A percentile compares a stretch with the other conserved stretches of the same genome.
Conservation (phyloP, 2,113 vertebrate genomes). For the Zosterops hypoxanthus region DNA sequence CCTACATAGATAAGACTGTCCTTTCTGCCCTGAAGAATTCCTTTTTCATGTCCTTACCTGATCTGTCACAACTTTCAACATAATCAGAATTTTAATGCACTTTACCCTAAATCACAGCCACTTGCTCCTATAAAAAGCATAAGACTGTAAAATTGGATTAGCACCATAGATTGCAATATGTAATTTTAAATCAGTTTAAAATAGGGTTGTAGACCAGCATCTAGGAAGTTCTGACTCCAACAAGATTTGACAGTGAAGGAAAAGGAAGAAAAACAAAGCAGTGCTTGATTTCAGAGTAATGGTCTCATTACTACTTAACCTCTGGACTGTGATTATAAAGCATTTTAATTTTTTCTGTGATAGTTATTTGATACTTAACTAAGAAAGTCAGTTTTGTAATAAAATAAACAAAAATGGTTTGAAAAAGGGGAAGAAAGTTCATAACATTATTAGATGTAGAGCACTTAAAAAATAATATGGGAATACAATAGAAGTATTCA, state of each 20-base stretch:
- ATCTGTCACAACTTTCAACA: background rate
- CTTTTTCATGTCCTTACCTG: background rate
- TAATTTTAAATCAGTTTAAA: background rate
- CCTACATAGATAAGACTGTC: background rate
- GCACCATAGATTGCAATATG: background rate
- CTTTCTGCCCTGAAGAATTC: constrained; percentile 9
- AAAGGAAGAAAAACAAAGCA: background rate
- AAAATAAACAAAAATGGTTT: background rate
- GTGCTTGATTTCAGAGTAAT: background rate
- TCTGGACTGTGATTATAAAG: background rate
- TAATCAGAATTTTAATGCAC: constrained; percentile 24
- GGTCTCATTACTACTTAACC: background rate
- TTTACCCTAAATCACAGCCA: background rate
- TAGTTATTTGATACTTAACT: background rate
- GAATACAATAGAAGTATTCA: background rate
- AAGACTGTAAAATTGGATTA: constrained; percentile 43
- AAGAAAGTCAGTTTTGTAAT: background rate
- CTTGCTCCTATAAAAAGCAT: background rate
- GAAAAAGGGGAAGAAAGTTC: background rate
- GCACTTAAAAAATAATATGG: background rate
- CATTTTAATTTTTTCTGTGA: background rate
- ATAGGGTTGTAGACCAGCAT: background rate
- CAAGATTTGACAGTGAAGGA: background rate
- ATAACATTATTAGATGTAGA: background rate
- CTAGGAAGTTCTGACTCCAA: background rate